Evolutionary conservation across 2,888 invertebrate species (phyloP).

Genomic region (Pollenia angustigena): DNA sequence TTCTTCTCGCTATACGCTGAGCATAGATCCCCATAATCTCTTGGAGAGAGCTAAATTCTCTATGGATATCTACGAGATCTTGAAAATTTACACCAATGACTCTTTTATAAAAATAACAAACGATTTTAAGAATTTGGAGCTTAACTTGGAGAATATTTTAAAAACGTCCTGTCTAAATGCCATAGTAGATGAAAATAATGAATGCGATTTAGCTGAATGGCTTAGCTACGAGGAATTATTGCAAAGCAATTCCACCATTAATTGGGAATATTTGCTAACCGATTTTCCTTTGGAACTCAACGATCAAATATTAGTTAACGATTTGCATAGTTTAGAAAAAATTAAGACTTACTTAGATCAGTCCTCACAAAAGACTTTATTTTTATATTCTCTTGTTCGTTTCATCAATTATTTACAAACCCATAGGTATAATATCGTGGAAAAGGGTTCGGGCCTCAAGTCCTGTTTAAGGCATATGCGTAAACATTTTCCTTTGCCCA

Average conservation of each 20-base stretch:
- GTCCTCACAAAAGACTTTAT: slow-evolving; percentile 69
- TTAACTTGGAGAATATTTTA: slow-evolving; percentile 70
- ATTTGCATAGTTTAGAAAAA: slow-evolving; percentile 71
- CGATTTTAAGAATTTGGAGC: slow-evolving; percentile 75
- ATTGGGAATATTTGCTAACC: slow-evolving; percentile 76
- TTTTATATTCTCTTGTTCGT: slow-evolving; percentile 77
- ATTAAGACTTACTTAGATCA: slow-evolving; percentile 75
- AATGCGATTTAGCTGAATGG: slow-evolving; percentile 73
- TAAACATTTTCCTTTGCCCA: slow-evolving; percentile 77
- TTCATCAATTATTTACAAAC: slow-evolving; percentile 77
- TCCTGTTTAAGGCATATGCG: slow-evolving; percentile 80
- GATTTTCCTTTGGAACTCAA: slow-evolving; percentile 61
- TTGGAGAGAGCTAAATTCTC: slow-evolving; percentile 74
- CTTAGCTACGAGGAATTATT: slow-evolving; percentile 74
- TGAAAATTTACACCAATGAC: slow-evolving; percentile 68
- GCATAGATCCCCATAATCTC: slow-evolving; percentile 77
- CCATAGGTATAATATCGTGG: slow-evolving; percentile 75
- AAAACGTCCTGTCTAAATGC: slow-evolving; percentile 52
- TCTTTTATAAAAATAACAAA: slow-evolving; percentile 50
- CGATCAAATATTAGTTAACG: slow-evolving; percentile 76
- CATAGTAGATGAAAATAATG: slow-evolving; percentile 66
- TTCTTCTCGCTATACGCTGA: slow-evolving; percentile 75
- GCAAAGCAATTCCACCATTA: slow-evolving; percentile 56
- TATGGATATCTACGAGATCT: slow-evolving; percentile 72
- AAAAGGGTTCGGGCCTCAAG: slow-evolving; percentile 37